Evolutionary conservation across 1,140 invertebrate species (phyloP), one percentile per base, ranked within the genome.

Genomic region (Drosophila neocordata): DNA sequence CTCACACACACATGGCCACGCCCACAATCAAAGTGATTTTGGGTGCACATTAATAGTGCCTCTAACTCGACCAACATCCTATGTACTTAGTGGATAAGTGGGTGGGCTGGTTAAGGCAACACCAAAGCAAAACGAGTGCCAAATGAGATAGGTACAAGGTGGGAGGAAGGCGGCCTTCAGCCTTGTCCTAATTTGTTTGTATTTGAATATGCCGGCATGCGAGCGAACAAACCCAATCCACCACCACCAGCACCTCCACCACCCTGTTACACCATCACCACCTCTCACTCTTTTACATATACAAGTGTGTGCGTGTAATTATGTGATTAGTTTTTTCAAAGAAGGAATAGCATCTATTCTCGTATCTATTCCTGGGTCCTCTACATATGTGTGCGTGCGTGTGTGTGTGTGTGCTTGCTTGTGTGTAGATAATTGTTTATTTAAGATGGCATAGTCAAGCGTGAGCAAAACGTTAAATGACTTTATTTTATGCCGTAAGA

Each of bases 21-120:
- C 51, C 55, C 70, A 66, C 62, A 64, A 59, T 55, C 71, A 80
- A 87, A 87, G 79, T 77, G 83, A 87, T 82, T 76, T 76, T 55
- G 73, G 27, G 70, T 61, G 52, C 70, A 57, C 41, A 75, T 80
- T 87, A 85, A 85, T 85, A 71, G 81, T 63, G 66, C 18, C 24
- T 55, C 56, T 31, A 61, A 20, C 37, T 52, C 60, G 52, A 48
- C 66, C 41, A 38, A 63, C 31, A 63, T 38, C 48, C 27, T 31
- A 15, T 55, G 22, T 24, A 27, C 7, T 13, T 31, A 31, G 27
- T 31, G 27, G 13, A 34, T 15, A 27, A 18, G 13, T 56, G 27
- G 5, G 31, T 58, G 31, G 35, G 15, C 38, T 58, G 9, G 34
- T 12, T 34, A 15, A 4, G 41, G 41, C 13, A 20, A 48, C 15